A percentile compares a stretch with the other conserved stretches of the same genome.
phyloP scores from a whole-genome alignment of 2,797 vertebrate species.

The Setipinna tenuifilis region DNA sequence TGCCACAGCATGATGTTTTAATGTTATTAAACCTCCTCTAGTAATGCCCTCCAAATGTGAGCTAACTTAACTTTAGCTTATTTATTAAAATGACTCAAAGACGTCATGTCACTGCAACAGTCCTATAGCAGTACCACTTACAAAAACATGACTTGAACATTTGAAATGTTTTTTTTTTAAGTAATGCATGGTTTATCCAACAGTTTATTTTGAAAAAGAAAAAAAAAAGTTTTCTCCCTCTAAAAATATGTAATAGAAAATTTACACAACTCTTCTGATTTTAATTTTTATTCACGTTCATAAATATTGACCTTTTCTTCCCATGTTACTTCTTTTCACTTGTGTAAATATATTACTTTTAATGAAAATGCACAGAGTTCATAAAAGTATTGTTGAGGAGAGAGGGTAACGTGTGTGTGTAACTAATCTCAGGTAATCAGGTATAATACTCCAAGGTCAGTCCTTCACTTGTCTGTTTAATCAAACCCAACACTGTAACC shows the following conservation, averaged over 20 bases:
- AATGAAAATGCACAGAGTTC: conserved; percentile 62
- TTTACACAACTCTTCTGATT: conserved; percentile 58
- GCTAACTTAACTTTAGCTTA: too few relatives aligned
- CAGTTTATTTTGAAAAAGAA: conserved; percentile 40
- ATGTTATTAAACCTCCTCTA: too few relatives aligned
- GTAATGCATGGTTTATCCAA: not conserved
- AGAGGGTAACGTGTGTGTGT: conserved; percentile 50
- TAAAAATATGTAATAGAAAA: conserved; percentile 33
- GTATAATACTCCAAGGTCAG: conserved; percentile 62
- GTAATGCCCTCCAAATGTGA: too few relatives aligned
- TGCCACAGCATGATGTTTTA: too few relatives aligned
- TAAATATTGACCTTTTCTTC: conserved; percentile 55
- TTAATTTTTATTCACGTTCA: conserved; percentile 74
- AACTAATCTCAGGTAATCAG: conserved; percentile 55
- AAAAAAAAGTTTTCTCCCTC: conserved; percentile 64
- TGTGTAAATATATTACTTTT: conserved; percentile 56
- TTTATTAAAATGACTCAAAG: too few relatives aligned
- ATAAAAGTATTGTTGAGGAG: conserved; percentile 61
- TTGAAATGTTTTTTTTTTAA: not conserved
- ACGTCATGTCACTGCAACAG: too few relatives aligned
- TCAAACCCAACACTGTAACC: conserved; percentile 53
- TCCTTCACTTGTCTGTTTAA: conserved; percentile 62
- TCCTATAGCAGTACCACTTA: too few relatives aligned
- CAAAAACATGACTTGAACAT: not conserved
- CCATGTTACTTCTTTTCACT: conserved; percentile 50